Percentiles rank a stretch among this genome's conserved stretches.
phyloP scores from a whole-genome alignment of 2,113 vertebrate species.

The Anarhynchus alexandrinus region DNA sequence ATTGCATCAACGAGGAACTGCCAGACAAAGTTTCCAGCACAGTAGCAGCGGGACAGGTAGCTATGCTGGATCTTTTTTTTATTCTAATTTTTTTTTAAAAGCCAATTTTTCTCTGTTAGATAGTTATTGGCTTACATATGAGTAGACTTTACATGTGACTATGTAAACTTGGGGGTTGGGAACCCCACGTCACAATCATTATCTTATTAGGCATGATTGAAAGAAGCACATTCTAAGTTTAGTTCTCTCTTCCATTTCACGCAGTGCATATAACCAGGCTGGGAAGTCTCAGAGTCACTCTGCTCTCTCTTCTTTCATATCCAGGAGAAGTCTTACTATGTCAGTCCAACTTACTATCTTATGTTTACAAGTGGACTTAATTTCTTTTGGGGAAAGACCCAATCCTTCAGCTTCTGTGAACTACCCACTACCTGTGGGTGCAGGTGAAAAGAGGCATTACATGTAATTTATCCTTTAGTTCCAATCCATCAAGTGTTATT shows the following conservation, averaged over 20 bases:
- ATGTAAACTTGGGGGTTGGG: not conserved
- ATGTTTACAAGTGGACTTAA: not conserved
- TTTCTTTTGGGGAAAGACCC: not conserved
- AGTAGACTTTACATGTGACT: not conserved
- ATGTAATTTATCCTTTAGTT: not conserved
- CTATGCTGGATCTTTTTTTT: not conserved
- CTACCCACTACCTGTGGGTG: no score
- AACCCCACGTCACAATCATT: not conserved
- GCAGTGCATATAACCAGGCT: not conserved
- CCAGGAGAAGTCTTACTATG: not conserved
- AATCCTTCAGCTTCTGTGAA: not conserved
- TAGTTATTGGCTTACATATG: not conserved
- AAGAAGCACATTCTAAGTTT: not conserved
- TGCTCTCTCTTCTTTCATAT: not conserved
- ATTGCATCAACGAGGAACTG: not conserved
- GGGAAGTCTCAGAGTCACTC: not conserved
- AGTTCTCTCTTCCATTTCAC: not conserved
- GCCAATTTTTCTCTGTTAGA: not conserved
- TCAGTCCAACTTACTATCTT: not conserved
- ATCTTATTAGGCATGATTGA: not conserved
- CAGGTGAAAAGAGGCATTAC: not conserved
- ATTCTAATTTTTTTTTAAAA: fast-evolving
- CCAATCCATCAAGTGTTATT: not conserved
- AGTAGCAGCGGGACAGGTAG: not conserved
- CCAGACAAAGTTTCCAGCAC: not conserved